Evolutionary conservation across 2,113 vertebrate genomes (phyloP), one percentile per base, ranked within the genome.

Genomic region (Ochotona princeps): DNA sequence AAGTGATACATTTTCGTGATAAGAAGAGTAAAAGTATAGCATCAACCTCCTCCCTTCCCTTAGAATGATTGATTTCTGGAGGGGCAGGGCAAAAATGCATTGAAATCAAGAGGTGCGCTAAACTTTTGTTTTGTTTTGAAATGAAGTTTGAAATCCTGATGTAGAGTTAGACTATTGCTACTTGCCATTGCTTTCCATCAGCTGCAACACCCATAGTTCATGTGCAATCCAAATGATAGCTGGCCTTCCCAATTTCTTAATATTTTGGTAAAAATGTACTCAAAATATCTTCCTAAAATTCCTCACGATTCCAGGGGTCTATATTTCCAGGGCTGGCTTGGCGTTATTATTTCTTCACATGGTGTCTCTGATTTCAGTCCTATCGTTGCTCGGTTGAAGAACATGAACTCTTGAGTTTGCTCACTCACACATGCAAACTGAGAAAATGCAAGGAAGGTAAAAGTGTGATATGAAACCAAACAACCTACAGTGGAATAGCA

Each of bases 81-180:
- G 30, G 21, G 30, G 2, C 14, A 1, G 17, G 75, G 18, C 21
- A 61, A 65, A 61, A 76, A 26, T 61, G 72, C 38, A 72, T 3
- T 73, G 3, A 88, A 78, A 18, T 21, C 67, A 8, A 65, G 35
- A 75, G 30, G 12, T 78, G 51, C 91, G 79, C 92, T 65, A 65
- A 95, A 44, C 7, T 82, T 74, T 12, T 94, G 74, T 76, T 91
- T 61, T 7, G 89, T 70, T 94, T 89, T 54, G 2, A 90, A 93
- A 54, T 76, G 7, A 67, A 38, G 86, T 47, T 66, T 89, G 30
- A 72, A 74, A 28, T 54, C 72, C 12, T 38, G 76, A 66, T 75
- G 87, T 90, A 54, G 12, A 63, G 8, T 81, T 15, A 70, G 14
- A 35, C 76, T 10, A 44, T 78, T 66, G 81, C 4, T 15, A 60